Percentiles rank a stretch among this genome's conserved stretches.
Conservation (phyloP, 2,797 vertebrate genomes). For the Cirrhinus mrigala region DNA sequence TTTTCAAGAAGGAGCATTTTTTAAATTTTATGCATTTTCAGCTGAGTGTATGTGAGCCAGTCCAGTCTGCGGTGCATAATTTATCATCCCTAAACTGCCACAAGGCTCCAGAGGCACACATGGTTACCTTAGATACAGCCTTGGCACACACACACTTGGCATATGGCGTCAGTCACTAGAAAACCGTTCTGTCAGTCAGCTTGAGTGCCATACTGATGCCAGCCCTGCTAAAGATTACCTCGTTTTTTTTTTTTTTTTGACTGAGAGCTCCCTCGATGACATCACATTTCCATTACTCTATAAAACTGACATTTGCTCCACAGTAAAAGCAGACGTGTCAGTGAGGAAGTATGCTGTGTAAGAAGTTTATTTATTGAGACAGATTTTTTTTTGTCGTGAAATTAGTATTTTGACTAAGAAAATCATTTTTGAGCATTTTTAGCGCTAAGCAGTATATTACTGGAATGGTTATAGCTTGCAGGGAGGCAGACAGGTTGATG, state of each 20-base stretch:
- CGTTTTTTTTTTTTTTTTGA: conserved; percentile 36
- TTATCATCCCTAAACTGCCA: conserved; percentile 49
- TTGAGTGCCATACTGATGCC: conserved; percentile 45
- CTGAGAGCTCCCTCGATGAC: conserved; percentile 42
- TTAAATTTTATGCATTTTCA: conserved; percentile 27
- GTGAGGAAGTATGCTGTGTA: background rate
- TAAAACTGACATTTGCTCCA: conserved; percentile 23
- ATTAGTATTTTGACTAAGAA: no score
- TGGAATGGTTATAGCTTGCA: background rate
- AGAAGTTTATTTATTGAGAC: background rate
- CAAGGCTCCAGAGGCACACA: conserved; percentile 58
- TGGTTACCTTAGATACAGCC: conserved; percentile 62
- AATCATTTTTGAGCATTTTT: no score
- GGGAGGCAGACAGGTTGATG: background rate
- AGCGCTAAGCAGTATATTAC: no score
- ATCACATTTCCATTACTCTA: conserved; percentile 55
- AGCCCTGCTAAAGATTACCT: conserved; percentile 55
- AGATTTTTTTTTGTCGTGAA: background rate
- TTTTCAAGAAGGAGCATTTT: background rate
- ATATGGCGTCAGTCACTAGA: conserved; percentile 54
- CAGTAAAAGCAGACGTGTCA: background rate
- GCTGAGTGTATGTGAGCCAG: conserved; percentile 51
- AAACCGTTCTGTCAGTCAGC: conserved; percentile 53
- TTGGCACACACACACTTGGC: conserved; percentile 67
- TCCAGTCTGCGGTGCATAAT: conserved; percentile 42